Base-by-base conservation (phyloP, 2,888 invertebrate genomes). In the Trachelus troglodyta region DNA sequence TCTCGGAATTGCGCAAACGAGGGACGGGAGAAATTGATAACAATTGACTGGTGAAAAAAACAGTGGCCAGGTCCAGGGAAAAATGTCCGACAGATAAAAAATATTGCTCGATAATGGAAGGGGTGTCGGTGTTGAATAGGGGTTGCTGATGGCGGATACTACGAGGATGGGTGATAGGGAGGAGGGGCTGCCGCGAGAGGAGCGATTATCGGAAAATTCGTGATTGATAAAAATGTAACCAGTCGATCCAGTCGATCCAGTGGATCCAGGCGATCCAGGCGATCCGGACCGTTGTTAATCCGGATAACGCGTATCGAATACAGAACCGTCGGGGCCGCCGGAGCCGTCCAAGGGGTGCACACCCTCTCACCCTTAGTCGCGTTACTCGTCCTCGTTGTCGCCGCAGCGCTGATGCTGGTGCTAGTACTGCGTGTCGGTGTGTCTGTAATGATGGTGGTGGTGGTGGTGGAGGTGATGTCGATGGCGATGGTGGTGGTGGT, bases 121-220 rank as follows among this genome's bases (percentile, higher is more conserved):
- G 74, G 74, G 33, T 74, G 34, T n/a, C 74, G 34, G 35, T 74
- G 74, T 30, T 74, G 74, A 74, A 74, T 74, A 74, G 74, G 74
- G 35, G 74, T 35, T 74, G 74, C 35, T 35, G 33, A 74, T 77
- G 35, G 35, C 34, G 69, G 35, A 77, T 79, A 71, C 74, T 34
- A 34, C n/a, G 12, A 74, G 75, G 76, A 76, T 73, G 79, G 73
- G 76, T 69, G 75, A 75, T 37, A 75, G 73, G 71, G 30, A 69
- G 40, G 69, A 35, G 74, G 33, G 37, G 37, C 68, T 73, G 79
- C 77, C 79, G 40, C 30, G 69, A 69, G 69, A 69, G 69, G 69
- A 74, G 74, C 81, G 79, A 82, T 81, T 82, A 81, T 81, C 79
- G 81, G 81, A 77, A 79, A 82, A 82, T 82, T 81, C 80, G 79